A percentile compares a stretch with the other conserved stretches of the same genome.
phyloP scores from a whole-genome alignment of 2,888 invertebrate species.

The Carpatolechia fugitivella region DNA sequence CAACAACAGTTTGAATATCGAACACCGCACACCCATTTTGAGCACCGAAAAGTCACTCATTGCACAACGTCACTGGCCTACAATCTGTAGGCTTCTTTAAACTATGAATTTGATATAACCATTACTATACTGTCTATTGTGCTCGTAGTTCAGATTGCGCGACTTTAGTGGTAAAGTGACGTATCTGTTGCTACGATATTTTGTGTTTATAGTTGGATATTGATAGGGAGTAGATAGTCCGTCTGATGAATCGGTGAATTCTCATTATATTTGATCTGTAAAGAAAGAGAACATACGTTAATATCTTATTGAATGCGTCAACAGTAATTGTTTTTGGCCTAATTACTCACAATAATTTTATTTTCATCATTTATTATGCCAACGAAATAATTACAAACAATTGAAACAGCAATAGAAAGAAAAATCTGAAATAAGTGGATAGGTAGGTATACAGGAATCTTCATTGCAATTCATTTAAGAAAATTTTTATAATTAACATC shows the following conservation, averaged over 20 bases:
- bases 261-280: slow-evolving; percentile 71
- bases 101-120: neutral
- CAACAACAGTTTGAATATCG: slow-evolving; percentile 63
- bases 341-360: no score
- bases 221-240: slow-evolving; percentile 53
- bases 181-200: slow-evolving; percentile 34
- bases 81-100: neutral
- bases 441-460: no score
- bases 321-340: no score
- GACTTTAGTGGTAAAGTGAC: slow-evolving; percentile 17
- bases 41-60: slow-evolving; percentile 59
- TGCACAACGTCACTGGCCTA: slow-evolving; percentile 30
- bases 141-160: slow-evolving; percentile 9
- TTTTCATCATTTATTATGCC: no score
- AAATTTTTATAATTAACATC: no score
- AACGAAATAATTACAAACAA: no score
- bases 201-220: slow-evolving; percentile 71
- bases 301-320: neutral
- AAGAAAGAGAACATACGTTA: slow-evolving; percentile 19
- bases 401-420: no score
- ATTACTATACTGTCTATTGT: slow-evolving; percentile 13
- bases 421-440: no score
- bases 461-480: no score
- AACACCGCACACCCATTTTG: slow-evolving; percentile 69
- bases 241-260: slow-evolving; percentile 51